phyloP scores from a whole-genome alignment of 2,113 vertebrate genomes.

The Cyprinus carpio region DNA sequence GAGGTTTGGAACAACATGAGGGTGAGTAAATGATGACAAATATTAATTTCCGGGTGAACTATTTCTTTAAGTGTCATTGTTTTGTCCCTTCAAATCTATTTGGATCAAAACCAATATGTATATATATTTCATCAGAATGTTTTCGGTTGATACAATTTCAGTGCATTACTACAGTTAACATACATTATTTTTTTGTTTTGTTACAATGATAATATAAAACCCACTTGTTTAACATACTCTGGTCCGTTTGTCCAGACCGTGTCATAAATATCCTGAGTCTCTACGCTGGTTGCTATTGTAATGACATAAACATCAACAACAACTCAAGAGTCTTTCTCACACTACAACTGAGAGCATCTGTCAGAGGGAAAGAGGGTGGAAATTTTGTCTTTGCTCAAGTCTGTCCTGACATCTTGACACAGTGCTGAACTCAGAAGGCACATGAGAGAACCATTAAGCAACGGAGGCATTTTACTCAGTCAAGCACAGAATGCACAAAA shows the following conservation, averaged over 20 bases:
- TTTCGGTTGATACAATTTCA: no score
- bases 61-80: no score
- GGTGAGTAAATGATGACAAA: no score
- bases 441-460: not conserved
- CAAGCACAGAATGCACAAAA: not conserved
- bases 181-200: no score
- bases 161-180: no score
- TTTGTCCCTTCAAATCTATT: no score
- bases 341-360: not conserved
- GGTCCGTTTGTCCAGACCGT: no score
- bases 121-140: no score
- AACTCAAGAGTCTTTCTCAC: not conserved
- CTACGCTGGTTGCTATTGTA: not conserved
- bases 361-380: not conserved
- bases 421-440: not conserved
- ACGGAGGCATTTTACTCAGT: not conserved
- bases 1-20: no score
- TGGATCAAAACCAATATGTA: no score
- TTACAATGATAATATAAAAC: not conserved
- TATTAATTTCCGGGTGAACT: no score
- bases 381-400: not conserved
- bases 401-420: not conserved
- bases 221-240: not conserved
- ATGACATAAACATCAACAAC: not conserved
- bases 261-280: not conserved